A percentile compares a stretch with the other conserved stretches of the same genome.
Conservation (phyloP, 2,113 vertebrate species). For the Cacatua alba region DNA sequence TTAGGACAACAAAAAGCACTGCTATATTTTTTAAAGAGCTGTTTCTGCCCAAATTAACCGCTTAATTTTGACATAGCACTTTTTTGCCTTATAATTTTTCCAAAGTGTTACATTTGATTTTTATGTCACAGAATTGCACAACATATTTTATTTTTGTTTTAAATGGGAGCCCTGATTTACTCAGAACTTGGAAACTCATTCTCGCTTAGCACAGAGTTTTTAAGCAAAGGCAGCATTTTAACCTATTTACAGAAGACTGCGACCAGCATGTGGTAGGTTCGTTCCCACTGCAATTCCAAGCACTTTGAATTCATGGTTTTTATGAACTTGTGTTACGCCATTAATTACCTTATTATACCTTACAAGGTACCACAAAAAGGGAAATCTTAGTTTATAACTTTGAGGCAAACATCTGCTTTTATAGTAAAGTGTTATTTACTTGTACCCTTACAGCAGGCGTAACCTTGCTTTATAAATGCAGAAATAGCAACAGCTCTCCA, state of each 20-base stretch:
- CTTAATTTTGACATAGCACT: constrained; percentile 2
- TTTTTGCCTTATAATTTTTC: background rate
- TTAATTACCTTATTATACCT: background rate
- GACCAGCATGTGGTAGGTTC: background rate
- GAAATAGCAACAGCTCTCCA: background rate
- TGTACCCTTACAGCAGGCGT: background rate
- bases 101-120: background rate
- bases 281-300: background rate
- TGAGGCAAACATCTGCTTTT: background rate
- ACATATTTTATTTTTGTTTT: constrained; percentile 19
- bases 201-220: background rate
- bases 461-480: background rate
- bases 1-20: constrained; percentile 53
- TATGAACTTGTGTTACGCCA: background rate
- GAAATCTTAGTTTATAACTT: background rate
- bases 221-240: background rate
- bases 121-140: background rate
- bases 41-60: constrained; percentile 30
- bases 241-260: background rate
- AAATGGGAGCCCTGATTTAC: background rate
- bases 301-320: background rate
- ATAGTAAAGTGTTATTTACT: background rate
- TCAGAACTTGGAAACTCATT: background rate
- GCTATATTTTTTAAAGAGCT: constrained; percentile 23
- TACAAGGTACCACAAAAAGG: background rate